Base-by-base conservation (phyloP, 2,888 invertebrate genomes). In the Caenorhabditis panamensis region DNA sequence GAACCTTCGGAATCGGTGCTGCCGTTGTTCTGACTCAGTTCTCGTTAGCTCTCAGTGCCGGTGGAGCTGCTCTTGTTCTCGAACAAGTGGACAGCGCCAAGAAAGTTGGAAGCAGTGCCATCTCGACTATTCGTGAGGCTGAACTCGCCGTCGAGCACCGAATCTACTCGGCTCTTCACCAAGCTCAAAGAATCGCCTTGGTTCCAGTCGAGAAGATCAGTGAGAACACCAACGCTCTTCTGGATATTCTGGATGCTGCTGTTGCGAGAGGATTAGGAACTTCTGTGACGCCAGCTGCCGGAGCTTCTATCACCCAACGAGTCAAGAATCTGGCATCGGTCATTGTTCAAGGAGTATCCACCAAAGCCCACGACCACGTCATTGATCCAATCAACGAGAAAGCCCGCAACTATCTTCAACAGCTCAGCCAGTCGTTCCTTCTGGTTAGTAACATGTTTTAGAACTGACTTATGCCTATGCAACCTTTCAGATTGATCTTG, bases 21-120 rank as follows among this genome's bases (percentile, higher is more conserved):
- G 81, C 77, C 16, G 86, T 86, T 13, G 81, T 86, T 9, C 73
- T 82, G n/a, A 77, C 84, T 16, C 84, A 86, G 75, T 77, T 85
- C 51, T 80, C 79, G 3, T 67, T 85, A 59, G 76, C 83, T 4
- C 37, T 85, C 58, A 72, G 79, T 36, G 82, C 82, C 13, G 82
- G 80, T 16, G 80, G 83, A n/a, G 85, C 79, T n/a, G 64, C 77
- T 11, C n/a, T 82, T 13, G 72, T 82, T 11, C 63, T 85, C 26
- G 85, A 82, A 18, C 61, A 63, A 59, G 80, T 82, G 3, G 82
- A 76, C 24, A 63, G 64, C 1, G 71, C 75, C 0, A 69, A 80
- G 49, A 58, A 79, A 28, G 44, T 68, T 6, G 85, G 85, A 63
- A 73, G 49, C 61, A 69, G 63, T 31, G 82, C 79, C 9, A 66